Evolutionary conservation across 2,888 invertebrate species (phyloP).

Genomic region (Drosophila pegasa): DNA sequence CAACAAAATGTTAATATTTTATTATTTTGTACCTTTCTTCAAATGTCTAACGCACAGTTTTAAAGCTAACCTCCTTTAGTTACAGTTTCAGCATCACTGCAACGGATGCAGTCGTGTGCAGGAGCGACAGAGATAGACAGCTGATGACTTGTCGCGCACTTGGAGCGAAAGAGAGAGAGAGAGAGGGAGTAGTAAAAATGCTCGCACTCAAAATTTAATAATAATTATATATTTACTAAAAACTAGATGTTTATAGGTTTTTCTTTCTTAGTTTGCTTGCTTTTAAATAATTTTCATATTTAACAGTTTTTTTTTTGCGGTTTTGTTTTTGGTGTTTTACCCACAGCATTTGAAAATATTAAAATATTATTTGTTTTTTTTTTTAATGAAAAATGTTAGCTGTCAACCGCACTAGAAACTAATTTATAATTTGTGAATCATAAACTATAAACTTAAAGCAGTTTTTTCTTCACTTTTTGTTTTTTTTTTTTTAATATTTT

Average conservation of each 20-base stretch:
- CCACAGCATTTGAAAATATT: constrained; percentile 40
- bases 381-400: constrained; percentile 53
- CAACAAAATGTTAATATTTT: constrained; percentile 5
- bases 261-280: constrained; percentile 13
- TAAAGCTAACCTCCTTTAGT: constrained; percentile 1
- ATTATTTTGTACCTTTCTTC: not conserved
- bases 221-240: constrained; percentile 51
- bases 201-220: constrained; percentile 21
- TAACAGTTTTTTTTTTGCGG: constrained; percentile 47
- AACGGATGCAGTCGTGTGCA: too few relatives aligned
- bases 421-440: constrained; percentile 67
- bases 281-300: constrained; percentile 37
- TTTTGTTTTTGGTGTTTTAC: constrained; percentile 20
- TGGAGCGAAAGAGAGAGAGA: not conserved
- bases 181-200: constrained; percentile 16
- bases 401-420: constrained; percentile 54
- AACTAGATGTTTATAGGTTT: constrained; percentile 39
- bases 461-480: constrained; percentile 35
- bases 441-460: constrained; percentile 73
- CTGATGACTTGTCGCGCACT: not conserved
- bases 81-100: not conserved
- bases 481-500: not conserved
- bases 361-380: not conserved
- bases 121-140: constrained; percentile 5
- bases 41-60: constrained; percentile 2